phyloP scores from a whole-genome alignment of 2,888 invertebrate genomes.

The Hedya salicella region DNA sequence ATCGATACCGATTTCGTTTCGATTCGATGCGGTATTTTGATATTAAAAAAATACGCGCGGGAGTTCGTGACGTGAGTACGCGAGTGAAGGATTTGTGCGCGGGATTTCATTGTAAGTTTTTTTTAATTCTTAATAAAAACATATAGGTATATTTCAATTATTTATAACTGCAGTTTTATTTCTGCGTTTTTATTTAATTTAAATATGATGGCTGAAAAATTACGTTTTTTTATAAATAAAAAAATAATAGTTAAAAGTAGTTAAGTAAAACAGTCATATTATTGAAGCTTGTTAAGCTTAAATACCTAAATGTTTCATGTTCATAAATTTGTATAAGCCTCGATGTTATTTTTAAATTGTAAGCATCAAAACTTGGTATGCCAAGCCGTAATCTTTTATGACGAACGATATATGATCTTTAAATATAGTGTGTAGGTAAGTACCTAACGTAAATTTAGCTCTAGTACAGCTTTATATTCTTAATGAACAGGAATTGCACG shows the following conservation, averaged over 20 bases:
- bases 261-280: too few species aligned
- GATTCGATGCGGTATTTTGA: conserved; percentile 76
- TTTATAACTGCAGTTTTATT: neutral
- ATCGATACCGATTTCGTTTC: conserved; percentile 76
- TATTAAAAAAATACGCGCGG: conserved; percentile 71
- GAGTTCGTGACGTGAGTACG: conserved; percentile 66
- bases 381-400: conserved; percentile 72
- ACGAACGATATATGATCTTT: conserved; percentile 59
- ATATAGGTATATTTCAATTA: neutral
- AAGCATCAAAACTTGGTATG: conserved; percentile 51
- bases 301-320: neutral
- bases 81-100: conserved; percentile 57
- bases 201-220: too few species aligned
- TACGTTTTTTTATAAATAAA: too few species aligned
- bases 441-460: conserved; percentile 33
- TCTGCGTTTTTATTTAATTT: neutral
- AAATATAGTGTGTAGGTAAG: conserved; percentile 47
- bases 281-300: too few species aligned
- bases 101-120: conserved; percentile 14
- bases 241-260: too few species aligned
- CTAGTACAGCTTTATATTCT: conserved; percentile 1
- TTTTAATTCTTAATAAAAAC: neutral
- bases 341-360: conserved; percentile 42
- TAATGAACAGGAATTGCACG: neutral
- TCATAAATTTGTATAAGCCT: neutral